These are phyloP conservation scores for Thinocorus orbignyianus DNA, from an alignment of 2,113 vertebrate species.

Conservation along the genomic window DNA sequence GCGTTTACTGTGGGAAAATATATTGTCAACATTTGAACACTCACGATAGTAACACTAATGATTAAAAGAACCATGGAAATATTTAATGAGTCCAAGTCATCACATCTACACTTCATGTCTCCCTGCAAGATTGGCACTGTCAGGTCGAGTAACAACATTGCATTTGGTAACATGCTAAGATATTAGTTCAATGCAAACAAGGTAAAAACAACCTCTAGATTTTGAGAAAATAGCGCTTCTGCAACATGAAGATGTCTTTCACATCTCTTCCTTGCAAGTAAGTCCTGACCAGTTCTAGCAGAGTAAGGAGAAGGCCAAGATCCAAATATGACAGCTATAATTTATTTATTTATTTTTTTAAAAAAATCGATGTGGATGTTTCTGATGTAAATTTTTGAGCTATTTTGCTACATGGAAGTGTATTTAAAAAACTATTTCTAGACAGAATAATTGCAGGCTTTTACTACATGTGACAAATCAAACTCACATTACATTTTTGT, in stretches of 20 bases:
- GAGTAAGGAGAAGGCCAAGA: background rate
- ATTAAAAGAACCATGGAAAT: slow-evolving; percentile 1
- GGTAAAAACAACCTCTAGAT: background rate
- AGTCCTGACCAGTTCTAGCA: background rate
- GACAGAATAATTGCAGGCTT: background rate
- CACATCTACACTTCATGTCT: background rate
- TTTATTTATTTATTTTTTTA: background rate
- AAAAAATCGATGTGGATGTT: background rate
- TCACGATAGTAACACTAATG: background rate
- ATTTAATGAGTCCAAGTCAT: background rate
- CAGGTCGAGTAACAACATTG: background rate
- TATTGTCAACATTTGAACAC: slow-evolving; percentile 16
- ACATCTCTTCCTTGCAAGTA: background rate
- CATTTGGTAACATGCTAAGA: background rate
- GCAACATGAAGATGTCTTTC: background rate
- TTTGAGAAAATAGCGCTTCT: background rate
- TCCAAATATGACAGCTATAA: background rate
- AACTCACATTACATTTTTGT: background rate
- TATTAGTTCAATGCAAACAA: background rate
- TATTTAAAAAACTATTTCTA: background rate
- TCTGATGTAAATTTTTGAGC: background rate
- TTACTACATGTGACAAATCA: background rate
- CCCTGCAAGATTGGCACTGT: background rate
- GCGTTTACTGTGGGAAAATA: background rate
- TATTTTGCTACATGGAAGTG: background rate